Evolutionary conservation across 2,888 invertebrate species (phyloP).

Genomic region (Agonopterix arenella): DNA sequence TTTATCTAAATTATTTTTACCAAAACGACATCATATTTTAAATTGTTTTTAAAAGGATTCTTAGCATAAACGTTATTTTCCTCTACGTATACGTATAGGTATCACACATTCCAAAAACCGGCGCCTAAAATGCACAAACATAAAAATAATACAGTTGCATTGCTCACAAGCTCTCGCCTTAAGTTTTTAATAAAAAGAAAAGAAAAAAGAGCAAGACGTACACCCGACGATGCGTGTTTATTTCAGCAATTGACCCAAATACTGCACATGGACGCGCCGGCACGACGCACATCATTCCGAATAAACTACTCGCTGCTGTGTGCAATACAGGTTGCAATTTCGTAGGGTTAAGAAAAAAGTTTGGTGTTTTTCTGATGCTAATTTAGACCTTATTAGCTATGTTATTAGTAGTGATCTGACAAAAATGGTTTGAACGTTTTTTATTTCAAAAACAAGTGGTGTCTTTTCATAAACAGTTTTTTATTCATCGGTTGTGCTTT

Average conservation of each 20-base stretch:
- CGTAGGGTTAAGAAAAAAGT: constrained; percentile 27
- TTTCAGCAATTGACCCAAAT: constrained; percentile 71
- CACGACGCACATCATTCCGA: constrained; percentile 40
- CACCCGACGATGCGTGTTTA: constrained; percentile 41
- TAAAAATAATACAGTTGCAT: background rate
- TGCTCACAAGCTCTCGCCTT: constrained; percentile 2
- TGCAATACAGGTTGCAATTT: constrained; percentile 36
- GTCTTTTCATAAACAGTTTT: too few relatives aligned
- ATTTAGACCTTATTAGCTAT: too few relatives aligned
- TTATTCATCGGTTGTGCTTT: too few relatives aligned
- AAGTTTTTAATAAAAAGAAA: constrained; percentile 19
- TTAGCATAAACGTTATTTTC: too few relatives aligned
- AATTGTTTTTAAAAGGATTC: too few relatives aligned
- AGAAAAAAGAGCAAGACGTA: constrained; percentile 25
- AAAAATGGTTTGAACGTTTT: too few relatives aligned
- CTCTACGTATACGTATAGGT: too few relatives aligned
- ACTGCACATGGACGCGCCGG: constrained; percentile 53
- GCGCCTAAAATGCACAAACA: background rate
- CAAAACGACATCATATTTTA: too few relatives aligned
- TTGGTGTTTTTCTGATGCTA: background rate
- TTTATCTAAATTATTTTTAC: too few relatives aligned
- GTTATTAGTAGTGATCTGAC: too few relatives aligned
- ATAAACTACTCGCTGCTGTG: constrained; percentile 16
- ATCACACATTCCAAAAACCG: too few relatives aligned
- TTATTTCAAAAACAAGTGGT: too few relatives aligned